Conservation (phyloP, 2,888 invertebrate species). For the Falcaria lacertinaria region DNA sequence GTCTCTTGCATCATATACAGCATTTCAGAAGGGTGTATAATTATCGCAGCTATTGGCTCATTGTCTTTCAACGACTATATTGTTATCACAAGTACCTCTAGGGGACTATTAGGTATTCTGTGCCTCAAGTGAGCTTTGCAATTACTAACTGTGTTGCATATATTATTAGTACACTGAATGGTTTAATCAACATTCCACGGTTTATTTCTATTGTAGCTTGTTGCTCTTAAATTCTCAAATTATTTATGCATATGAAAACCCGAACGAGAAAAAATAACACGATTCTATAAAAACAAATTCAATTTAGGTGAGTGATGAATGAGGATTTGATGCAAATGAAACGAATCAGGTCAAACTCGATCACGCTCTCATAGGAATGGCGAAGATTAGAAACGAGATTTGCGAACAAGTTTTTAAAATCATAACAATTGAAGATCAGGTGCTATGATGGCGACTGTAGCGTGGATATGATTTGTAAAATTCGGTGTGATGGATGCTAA, state of each 20-base stretch:
- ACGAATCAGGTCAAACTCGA: conserved; percentile 54
- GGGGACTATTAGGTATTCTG: neutral
- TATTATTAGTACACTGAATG: too few relatives aligned
- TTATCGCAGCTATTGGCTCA: conserved; percentile 37
- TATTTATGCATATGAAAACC: too few relatives aligned
- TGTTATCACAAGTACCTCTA: conserved; percentile 16
- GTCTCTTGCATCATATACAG: conserved; percentile 32
- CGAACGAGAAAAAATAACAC: conserved; percentile 20
- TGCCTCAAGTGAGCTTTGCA: neutral
- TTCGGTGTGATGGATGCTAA: conserved; percentile 22
- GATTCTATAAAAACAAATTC: conserved; percentile 14
- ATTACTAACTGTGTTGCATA: too few relatives aligned
- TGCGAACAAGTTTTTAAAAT: conserved; percentile 41
- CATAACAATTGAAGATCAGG: conserved; percentile 57
- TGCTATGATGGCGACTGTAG: conserved; percentile 33
- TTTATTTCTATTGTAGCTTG: too few relatives aligned
- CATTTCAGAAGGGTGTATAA: conserved; percentile 40
- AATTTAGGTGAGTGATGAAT: conserved; percentile 26
- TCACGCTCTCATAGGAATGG: conserved; percentile 65
- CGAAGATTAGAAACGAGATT: conserved; percentile 44
- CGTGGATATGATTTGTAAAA: conserved; percentile 21
- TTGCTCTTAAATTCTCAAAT: too few relatives aligned
- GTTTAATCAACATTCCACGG: too few relatives aligned
- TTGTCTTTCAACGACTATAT: conserved; percentile 26
- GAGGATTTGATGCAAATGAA: conserved; percentile 47